Base-by-base conservation (phyloP, 2,113 vertebrate species). In the Bolborhynchus lineola region DNA sequence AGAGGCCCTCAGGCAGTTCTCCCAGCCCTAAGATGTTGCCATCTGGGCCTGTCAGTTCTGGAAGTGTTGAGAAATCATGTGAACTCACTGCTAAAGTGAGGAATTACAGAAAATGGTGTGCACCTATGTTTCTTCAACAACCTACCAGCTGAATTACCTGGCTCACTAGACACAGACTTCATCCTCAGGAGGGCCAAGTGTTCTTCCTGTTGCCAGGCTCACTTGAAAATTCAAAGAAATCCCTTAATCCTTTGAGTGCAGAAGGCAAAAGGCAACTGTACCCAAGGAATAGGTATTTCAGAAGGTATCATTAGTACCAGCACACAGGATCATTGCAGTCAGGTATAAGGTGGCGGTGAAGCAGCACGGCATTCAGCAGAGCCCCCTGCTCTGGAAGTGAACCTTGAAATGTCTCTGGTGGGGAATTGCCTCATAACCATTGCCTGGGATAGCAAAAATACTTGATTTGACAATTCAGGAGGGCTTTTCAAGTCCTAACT, bases 31-130 rank as follows among this genome's bases (percentile, higher is more conserved):
- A 95, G 86, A 94, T 95, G 89, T 77, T 97, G 92, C 90, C 91
- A 96, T 94, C 96, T 96, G 80, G 72, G 52, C 91, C 94, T 96
- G 93, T 94, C 93, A 95, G 64, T 92, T 78, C 2, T 24, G 91
- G 91, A 96, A 83, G 70, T 88, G 69, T 92, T 95, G 91, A 95
- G 92, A 95, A 74, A 70, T 80, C 44, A 65, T 81, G 70, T 63
- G 96, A 96, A 72, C 87, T 96, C 20, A 0, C 62, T 53, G 24
- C 93, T 92, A 37, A 95, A 97, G 89, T 41, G 25, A 95, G 80
- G 95, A 72, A 64, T 96, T 95, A 80, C 65, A 87, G 82, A 86
- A 88, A 95, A 82, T 70, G 67, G 70, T 91, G 78, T 57, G 68
- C 72, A 95, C 88, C 90, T 95, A 42, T 69, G 80, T 83, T 95